Evolutionary conservation across 1,140 invertebrate genomes (phyloP).

Genomic region (Pteromalus puparum): DNA sequence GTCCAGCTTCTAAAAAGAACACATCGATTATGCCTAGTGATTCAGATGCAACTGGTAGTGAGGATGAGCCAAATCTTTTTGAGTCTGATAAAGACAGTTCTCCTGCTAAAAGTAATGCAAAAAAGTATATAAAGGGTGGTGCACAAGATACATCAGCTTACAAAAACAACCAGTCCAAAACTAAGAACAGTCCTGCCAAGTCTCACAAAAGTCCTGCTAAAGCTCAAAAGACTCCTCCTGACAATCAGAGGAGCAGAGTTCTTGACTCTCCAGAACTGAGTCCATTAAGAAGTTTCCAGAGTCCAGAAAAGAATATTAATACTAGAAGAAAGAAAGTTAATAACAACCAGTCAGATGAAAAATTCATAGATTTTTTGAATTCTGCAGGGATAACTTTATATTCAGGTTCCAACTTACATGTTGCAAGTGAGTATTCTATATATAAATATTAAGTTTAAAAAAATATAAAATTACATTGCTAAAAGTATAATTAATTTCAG

Average conservation of each 20-base stretch:
- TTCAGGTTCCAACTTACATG: slow-evolving; percentile 53
- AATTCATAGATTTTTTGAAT: slow-evolving; percentile 61
- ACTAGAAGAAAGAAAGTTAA: slow-evolving; percentile 7
- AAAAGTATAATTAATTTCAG: slow-evolving; percentile 53
- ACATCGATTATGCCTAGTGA: neutral
- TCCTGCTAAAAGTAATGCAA: slow-evolving; percentile 8
- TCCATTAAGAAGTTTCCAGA: slow-evolving; percentile 32
- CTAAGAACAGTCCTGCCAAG: neutral
- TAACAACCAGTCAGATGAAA: slow-evolving; percentile 26
- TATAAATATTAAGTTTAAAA: neutral
- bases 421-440: slow-evolving; percentile 56
- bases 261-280: slow-evolving; percentile 33
- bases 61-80: neutral
- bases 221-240: neutral
- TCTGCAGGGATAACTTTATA: slow-evolving; percentile 61
- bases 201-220: neutral
- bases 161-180: neutral
- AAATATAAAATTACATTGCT: slow-evolving; percentile 21
- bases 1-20: neutral
- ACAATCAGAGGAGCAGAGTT: slow-evolving; percentile 14
- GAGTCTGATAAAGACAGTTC: slow-evolving; percentile 21
- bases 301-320: slow-evolving; percentile 19
- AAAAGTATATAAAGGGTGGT: neutral
- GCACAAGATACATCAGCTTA: neutral
- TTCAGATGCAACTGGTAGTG: neutral